Evolutionary conservation across 2,797 vertebrate species (phyloP).

Genomic region (Petrocephalus sullivani): DNA sequence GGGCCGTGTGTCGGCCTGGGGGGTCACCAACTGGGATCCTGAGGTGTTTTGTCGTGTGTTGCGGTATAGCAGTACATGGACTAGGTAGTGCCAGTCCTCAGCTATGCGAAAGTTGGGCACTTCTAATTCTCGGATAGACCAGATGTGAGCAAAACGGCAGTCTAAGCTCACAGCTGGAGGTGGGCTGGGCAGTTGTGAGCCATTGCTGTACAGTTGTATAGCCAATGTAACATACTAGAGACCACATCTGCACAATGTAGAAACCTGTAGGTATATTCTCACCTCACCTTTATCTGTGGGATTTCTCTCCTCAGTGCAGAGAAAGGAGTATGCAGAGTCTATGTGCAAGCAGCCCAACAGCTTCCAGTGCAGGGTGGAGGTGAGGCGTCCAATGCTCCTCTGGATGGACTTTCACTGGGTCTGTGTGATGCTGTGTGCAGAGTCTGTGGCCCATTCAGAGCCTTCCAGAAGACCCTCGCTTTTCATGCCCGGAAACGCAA

Average conservation of each 20-base stretch:
- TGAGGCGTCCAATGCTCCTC: constrained; percentile 32
- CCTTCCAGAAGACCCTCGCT: not conserved
- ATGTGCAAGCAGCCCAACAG: constrained; percentile 52
- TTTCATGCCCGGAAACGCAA: not conserved
- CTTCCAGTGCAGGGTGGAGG: constrained; percentile 79
- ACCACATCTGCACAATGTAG: not conserved
- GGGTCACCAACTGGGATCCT: too few species aligned
- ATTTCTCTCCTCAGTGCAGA: constrained; percentile 64
- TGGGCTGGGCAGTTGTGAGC: not conserved
- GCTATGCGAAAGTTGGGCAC: not conserved
- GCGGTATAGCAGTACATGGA: too few species aligned
- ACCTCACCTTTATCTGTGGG: not conserved
- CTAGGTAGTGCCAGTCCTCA: not conserved
- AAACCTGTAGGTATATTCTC: not conserved
- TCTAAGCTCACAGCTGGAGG: not conserved
- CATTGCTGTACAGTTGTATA: not conserved
- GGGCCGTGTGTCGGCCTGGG: too few species aligned
- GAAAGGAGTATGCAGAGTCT: constrained; percentile 74
- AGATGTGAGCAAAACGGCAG: too few species aligned
- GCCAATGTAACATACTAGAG: not conserved
- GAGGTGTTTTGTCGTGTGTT: too few species aligned
- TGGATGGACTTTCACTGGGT: not conserved
- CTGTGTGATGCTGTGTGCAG: not conserved
- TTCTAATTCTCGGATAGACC: not conserved
- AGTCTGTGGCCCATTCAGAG: not conserved